Evolutionary conservation across 2,888 invertebrate genomes (phyloP), one percentile per base, ranked within the genome.

Genomic region (Melanophora roralis): DNA sequence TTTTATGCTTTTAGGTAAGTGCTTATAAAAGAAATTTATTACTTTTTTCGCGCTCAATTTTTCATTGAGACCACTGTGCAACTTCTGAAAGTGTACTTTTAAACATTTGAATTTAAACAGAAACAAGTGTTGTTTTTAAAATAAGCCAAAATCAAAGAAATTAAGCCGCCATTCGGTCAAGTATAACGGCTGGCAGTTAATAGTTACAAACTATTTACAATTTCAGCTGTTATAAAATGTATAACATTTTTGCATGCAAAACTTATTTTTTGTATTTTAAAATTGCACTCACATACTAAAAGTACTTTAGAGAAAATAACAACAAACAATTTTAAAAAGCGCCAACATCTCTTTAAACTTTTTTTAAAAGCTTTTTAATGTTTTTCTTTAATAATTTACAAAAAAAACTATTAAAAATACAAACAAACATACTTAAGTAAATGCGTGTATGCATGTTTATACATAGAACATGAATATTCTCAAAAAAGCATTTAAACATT

Each of bases 151-250:
- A 68, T 80, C 80, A 80, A 80, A 80, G 19, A 69, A 19, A 23
- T 64, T 64, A 8, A 59, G 38, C 80, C 76, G 72, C 76, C 21
- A 62, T 76, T 76, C 73, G 80, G 76, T 76, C 80, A 73, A 72
- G 75, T 68, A 51, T 45, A 62, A 62, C 72, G 27, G 67, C 67
- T 65, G 57, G 49, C 51, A 60, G 57, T 75, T 55, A 38, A 62
- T n/a, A 55, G 68, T 45, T 32, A 60, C 62, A 64, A 57, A 62
- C 40, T 60, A 51, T 27, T 62, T 40, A 43, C n/a, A 71, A 71
- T 49, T 51, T 43, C 43, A 34, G 47, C 68, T 16, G 34, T 11
- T 36, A 64, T 49, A 38, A 16, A 47, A 8, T 6, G 1, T 6
- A 60, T 3, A 21, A 49, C 2, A 19, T n/a, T 55, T 67, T 72